Base-by-base conservation (phyloP, 35 echinoderm and acorn worm species). In the Ophioderma brevispina region DNA sequence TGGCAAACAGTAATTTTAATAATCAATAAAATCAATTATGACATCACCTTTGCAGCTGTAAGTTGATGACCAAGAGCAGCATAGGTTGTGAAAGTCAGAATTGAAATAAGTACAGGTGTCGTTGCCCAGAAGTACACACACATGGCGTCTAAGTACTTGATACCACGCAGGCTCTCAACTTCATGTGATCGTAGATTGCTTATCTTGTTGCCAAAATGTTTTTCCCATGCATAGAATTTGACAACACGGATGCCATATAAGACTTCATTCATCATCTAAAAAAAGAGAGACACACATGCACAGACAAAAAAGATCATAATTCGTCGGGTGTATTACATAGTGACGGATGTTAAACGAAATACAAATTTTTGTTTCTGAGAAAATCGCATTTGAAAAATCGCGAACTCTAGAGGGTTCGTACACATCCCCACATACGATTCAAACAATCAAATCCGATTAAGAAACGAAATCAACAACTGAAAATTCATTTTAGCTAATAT, bases 51-150 rank as follows among this genome's bases (percentile, higher is more conserved):
- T 0, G 97, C 97, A 38, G 97, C 97, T 35, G 93, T 99, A 0
- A 99, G 82, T 31, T 89, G 80, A 64, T 89, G 79, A 31, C 94
- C 94, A 25, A 95, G 70, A 28, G 78, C 33, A 21, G 94, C 87
- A 86, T 99, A 99, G 17, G 97, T 99, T 37, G 94, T 93, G 59
- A 99, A 99, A 19, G 93, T 93, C 23, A 95, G 77, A 43, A 99
- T 89, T 0, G 97, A 99, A 38, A 99, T 99, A 34, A 99, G 87
- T 17, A 99, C 88, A 0, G 97, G 97, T 59, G 97, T 99, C 0
- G 97, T 93, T 38, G 94, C 97, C 97, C 97, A 99, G 88, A 99
- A 99, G 38, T 99, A 99, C 32, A 99, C 97, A 93, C 97, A 99
- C 93, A 95, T 93, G 19, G 97, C 97, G 89, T 99, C 97, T 70